These are phyloP conservation scores for Sitta europaea DNA, from an alignment of 2,113 vertebrate genomes.

Conservation along the genomic window DNA sequence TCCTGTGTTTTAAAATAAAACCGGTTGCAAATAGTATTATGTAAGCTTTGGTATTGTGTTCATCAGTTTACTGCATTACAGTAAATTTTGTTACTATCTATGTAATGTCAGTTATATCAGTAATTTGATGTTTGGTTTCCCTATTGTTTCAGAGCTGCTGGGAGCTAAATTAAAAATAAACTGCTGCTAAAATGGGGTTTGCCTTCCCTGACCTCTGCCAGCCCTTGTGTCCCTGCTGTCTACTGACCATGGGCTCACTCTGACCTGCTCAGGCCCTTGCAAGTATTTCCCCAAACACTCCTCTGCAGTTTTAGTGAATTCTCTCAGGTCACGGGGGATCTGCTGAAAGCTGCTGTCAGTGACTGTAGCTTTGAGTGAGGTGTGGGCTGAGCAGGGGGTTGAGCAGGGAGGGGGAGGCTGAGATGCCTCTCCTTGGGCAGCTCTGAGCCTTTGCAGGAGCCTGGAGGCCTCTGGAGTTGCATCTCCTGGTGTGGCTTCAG, in stretches of 20 bases:
- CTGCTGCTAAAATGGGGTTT: background rate
- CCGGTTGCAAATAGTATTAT: background rate
- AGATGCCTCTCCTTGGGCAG: background rate
- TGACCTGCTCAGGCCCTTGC: background rate
- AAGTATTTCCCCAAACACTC: background rate
- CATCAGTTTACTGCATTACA: background rate
- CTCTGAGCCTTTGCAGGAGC: background rate
- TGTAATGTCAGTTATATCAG: background rate
- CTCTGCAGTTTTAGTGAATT: background rate
- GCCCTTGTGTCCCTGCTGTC: background rate
- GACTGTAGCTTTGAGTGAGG: background rate
- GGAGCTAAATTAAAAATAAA: background rate
- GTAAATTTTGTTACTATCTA: background rate
- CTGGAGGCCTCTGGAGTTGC: background rate
- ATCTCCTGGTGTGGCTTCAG: background rate
- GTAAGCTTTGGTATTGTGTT: background rate
- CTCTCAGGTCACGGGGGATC: background rate
- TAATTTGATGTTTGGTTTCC: background rate
- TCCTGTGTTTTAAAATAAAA: background rate
- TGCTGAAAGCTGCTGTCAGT: background rate
- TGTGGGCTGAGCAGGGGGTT: background rate
- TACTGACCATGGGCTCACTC: background rate
- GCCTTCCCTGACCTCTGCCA: background rate
- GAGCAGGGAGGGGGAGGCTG: background rate
- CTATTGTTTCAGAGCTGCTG: background rate